Base-by-base conservation (phyloP, 1,140 invertebrate genomes). In the Drosophila nebulosa region DNA sequence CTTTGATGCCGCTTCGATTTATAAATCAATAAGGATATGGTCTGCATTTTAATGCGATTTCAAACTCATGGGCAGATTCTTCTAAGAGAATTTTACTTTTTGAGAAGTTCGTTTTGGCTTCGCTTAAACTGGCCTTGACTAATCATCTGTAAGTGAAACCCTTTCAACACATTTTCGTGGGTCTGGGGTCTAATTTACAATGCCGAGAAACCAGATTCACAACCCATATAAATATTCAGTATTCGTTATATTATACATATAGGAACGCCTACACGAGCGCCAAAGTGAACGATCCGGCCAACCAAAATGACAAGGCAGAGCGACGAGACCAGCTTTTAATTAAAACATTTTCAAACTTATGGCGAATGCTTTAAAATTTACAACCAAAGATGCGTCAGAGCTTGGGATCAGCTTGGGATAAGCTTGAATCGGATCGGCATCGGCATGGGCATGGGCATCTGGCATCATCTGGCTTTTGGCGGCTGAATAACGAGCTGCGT, bases 1-100 rank as follows among this genome's bases (percentile, higher is more conserved):
- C 24, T 55, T 24, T 26, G 61, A 76, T 70, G 70, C 56, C 62
- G 50, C 63, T 66, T 78, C 81, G 83, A 79, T 83, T 88, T 83
- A 80, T 89, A 86, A 88, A 89, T 88, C 78, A 88, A 88, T 88
- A 88, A 88, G 83, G 78, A 89, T 88, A 86, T 83, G 79, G 68
- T 39, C 75, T 35, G 84, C 84, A 88, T 88, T 83, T 78, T 83
- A 88, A 88, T 88, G 72, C 73, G 74, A 86, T 78, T 88, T 65
- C 32, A 21, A 26, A 10, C 39, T 35, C 39, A 21, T 32, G 9
- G 0, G 30, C n/a, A n/a, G 52, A 14, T 14, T 14, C 32, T 53
- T 32, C 53, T 51, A 26, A 21, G 50, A 56, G 64, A 58, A 62
- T 68, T 50, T 53, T 68, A 64, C 80, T n/a, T n/a, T n/a, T n/a